These are phyloP conservation scores for Pempheris klunzingeri DNA, from an alignment of 2,797 vertebrate genomes.

Conservation along the genomic window DNA sequence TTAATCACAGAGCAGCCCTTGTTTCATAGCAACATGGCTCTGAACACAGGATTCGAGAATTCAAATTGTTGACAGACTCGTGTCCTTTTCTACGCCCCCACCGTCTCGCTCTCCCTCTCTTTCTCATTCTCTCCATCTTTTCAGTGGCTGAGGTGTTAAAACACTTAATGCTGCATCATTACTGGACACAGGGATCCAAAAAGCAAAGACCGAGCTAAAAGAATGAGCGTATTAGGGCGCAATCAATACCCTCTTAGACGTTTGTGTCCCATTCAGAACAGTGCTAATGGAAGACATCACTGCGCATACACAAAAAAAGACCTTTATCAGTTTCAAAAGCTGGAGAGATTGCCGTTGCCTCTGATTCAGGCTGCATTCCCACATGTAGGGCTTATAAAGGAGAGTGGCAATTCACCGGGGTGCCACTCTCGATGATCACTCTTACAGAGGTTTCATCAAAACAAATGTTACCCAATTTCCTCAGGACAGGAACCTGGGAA, in stretches of 20 bases:
- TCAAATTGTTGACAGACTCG: slow-evolving; percentile 71
- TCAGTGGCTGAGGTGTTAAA: slow-evolving; percentile 49
- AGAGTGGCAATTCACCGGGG: slow-evolving; percentile 26
- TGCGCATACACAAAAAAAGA: slow-evolving; percentile 1
- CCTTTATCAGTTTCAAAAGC: not conserved
- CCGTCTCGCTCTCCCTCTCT: slow-evolving; percentile 53
- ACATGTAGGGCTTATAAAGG: slow-evolving; percentile 7
- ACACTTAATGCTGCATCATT: slow-evolving; percentile 47
- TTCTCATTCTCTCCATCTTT: slow-evolving; percentile 56
- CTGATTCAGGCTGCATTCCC: slow-evolving; percentile 23
- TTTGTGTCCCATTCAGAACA: slow-evolving; percentile 29
- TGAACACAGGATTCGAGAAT: slow-evolving; percentile 61
- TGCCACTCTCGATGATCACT: slow-evolving; percentile 8
- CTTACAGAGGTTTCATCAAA: slow-evolving; percentile 46
- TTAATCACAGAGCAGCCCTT: slow-evolving; percentile 84
- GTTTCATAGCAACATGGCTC: slow-evolving; percentile 86
- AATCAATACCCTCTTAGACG: slow-evolving; percentile 21
- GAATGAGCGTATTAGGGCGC: slow-evolving; percentile 11
- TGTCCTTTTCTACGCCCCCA: slow-evolving; percentile 67
- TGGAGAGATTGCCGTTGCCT: not conserved
- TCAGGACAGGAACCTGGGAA: slow-evolving; percentile 41
- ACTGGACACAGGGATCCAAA: slow-evolving; percentile 44
- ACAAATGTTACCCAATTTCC: slow-evolving; percentile 55
- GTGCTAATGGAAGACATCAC: slow-evolving; percentile 19
- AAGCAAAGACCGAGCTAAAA: slow-evolving; percentile 10